Percentiles rank a stretch among this genome's conserved stretches.
These are phyloP conservation scores for Morpho deidamia DNA, from an alignment of 2,888 invertebrate species.

Conservation along the genomic window DNA sequence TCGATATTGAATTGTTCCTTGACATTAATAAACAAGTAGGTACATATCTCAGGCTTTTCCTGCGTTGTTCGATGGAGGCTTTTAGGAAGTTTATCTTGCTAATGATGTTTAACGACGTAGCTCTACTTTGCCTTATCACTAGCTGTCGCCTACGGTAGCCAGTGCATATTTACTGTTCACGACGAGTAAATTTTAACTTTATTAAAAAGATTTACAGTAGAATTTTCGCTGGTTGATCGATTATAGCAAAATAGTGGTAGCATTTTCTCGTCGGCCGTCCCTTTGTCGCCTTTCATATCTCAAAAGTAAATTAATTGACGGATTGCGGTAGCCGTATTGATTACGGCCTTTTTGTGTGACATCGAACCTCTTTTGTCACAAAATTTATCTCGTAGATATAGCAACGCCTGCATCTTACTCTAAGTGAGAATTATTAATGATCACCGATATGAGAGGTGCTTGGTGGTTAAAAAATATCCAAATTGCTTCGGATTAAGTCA, in stretches of 20 bases:
- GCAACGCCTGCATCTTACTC: slow-evolving; percentile 28
- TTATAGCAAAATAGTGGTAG: slow-evolving; percentile 38
- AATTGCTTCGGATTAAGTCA: neutral
- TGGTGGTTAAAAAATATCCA: slow-evolving; percentile 4
- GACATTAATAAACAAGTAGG: slow-evolving; percentile 42
- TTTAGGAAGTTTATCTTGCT: slow-evolving; percentile 70
- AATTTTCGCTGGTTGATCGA: slow-evolving; percentile 24
- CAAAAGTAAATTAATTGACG: slow-evolving; percentile 65
- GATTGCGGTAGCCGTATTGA: slow-evolving; percentile 60
- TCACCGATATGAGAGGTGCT: slow-evolving; percentile 2
- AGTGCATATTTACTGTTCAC: slow-evolving; percentile 36
- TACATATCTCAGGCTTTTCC: slow-evolving; percentile 50
- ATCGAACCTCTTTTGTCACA: slow-evolving; percentile 53
- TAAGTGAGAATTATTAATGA: slow-evolving; percentile 23
- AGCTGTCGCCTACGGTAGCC: slow-evolving; percentile 67
- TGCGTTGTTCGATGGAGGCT: slow-evolving; percentile 51
- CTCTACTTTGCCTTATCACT: slow-evolving; percentile 57
- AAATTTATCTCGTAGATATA: slow-evolving; percentile 39
- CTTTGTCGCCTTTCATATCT: slow-evolving; percentile 66
- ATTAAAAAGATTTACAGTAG: slow-evolving; percentile 33
- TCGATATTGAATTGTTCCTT: slow-evolving; percentile 26
- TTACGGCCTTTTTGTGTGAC: slow-evolving; percentile 57
- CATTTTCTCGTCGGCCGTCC: slow-evolving; percentile 45
- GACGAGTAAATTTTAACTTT: slow-evolving; percentile 32
- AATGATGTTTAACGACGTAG: slow-evolving; percentile 74